Conservation (phyloP, 2,888 invertebrate species). For the Arrhopalites spinosus region DNA sequence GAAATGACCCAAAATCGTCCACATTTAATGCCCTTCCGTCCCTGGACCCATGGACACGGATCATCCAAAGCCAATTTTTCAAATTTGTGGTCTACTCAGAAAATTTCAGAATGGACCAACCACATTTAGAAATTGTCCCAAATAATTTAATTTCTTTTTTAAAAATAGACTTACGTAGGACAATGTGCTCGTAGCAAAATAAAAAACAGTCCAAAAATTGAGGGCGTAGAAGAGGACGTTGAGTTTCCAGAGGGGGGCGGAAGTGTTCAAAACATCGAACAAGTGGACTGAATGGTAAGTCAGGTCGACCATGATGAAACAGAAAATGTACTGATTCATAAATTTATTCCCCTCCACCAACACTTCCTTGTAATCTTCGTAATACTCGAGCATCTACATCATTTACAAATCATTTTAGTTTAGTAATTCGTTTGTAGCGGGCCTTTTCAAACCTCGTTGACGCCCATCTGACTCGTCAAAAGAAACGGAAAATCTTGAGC, state of each 20-base stretch:
- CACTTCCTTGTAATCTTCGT: not conserved
- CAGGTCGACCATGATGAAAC: not conserved
- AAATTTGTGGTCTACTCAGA: not conserved
- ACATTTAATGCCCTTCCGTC: not conserved
- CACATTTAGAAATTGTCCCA: no score
- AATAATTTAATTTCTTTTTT: no score
- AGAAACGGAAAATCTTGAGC: not conserved
- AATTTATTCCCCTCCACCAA: not conserved
- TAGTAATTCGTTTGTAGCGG: no score
- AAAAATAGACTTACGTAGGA: no score
- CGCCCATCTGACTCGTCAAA: not conserved
- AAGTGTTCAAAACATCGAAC: not conserved
- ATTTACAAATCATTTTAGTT: no score
- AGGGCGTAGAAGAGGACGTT: not conserved
- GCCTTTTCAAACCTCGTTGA: no score
- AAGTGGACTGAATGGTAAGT: constrained; percentile 1
- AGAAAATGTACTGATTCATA: not conserved
- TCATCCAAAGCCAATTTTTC: constrained; percentile 13
- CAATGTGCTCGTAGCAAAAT: no score
- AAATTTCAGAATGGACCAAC: not conserved
- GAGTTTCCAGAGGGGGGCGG: not conserved
- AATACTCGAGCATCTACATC: not conserved
- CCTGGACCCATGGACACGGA: not conserved
- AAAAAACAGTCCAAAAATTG: no score
- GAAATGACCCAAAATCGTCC: constrained; percentile 1